Evolutionary conservation across 2,888 invertebrate genomes (phyloP).

Genomic region (Pristionchus exspectatus): DNA sequence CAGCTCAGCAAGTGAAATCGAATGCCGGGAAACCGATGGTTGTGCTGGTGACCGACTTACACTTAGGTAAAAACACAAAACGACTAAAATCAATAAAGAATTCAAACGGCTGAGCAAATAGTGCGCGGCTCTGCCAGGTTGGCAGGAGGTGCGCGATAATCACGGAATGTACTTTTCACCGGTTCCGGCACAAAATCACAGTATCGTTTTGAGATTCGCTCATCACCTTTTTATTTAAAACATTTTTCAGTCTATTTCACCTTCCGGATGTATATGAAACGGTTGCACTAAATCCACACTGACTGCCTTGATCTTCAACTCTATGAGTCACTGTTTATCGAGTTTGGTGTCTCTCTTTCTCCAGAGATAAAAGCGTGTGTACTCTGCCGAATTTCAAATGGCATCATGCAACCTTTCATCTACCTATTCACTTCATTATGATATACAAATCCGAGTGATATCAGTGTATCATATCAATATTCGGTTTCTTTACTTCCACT

Average conservation of each 20-base stretch:
- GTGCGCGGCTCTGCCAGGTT: background rate
- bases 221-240: no score
- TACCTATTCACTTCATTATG: no score
- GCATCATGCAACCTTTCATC: background rate
- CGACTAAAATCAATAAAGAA: background rate
- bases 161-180: background rate
- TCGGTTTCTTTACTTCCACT: no score
- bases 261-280: background rate
- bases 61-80: background rate
- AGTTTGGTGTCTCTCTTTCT: background rate
- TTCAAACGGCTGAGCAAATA: background rate
- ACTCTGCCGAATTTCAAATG: background rate
- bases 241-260: no score
- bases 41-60: no score
- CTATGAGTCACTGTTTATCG: background rate
- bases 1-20: background rate
- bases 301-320: background rate
- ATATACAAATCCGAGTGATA: no score
- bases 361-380: background rate
- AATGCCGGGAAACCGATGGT: background rate
- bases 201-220: no score
- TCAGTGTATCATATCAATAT: background rate
- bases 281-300: background rate
- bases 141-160: constrained; percentile 18
- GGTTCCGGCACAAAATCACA: background rate